A percentile compares a stretch with the other conserved stretches of the same genome.
Conservation (phyloP, 1,140 invertebrate genomes). For the Drosophila pruinosa region DNA sequence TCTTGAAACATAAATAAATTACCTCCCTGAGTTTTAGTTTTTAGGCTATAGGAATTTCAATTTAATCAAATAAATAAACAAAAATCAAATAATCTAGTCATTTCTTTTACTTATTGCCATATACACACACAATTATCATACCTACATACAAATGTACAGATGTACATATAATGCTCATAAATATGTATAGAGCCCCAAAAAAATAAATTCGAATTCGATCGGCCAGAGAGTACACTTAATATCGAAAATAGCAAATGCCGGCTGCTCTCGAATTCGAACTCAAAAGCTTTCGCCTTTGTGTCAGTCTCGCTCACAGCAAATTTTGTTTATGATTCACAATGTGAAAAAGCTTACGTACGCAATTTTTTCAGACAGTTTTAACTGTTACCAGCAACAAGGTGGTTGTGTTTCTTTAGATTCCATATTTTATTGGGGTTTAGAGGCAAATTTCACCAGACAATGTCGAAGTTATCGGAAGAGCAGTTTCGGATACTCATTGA, state of each 20-base stretch:
- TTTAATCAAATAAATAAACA: too few relatives aligned
- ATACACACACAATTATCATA: too few relatives aligned
- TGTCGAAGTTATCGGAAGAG: constrained; percentile 64
- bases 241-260: constrained; percentile 1
- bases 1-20: too few relatives aligned
- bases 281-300: constrained; percentile 36
- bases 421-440: constrained; percentile 15
- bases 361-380: background rate
- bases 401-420: constrained; percentile 1
- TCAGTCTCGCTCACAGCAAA: background rate
- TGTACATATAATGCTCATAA: too few relatives aligned
- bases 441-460: constrained; percentile 7
- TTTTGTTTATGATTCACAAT: constrained; percentile 46
- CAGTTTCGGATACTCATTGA: constrained; percentile 67
- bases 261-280: constrained; percentile 39
- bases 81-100: too few relatives aligned
- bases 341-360: constrained; percentile 14
- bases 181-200: too few relatives aligned
- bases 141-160: too few relatives aligned
- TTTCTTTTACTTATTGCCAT: too few relatives aligned
- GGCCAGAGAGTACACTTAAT: background rate
- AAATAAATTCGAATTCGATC: too few relatives aligned
- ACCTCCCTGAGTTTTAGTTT: too few relatives aligned
- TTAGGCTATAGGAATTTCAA: too few relatives aligned
- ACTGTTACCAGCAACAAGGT: background rate